Evolutionary conservation across 2,797 vertebrate species (phyloP), one percentile per base, ranked within the genome.

Genomic region (Helarctos malayanus): DNA sequence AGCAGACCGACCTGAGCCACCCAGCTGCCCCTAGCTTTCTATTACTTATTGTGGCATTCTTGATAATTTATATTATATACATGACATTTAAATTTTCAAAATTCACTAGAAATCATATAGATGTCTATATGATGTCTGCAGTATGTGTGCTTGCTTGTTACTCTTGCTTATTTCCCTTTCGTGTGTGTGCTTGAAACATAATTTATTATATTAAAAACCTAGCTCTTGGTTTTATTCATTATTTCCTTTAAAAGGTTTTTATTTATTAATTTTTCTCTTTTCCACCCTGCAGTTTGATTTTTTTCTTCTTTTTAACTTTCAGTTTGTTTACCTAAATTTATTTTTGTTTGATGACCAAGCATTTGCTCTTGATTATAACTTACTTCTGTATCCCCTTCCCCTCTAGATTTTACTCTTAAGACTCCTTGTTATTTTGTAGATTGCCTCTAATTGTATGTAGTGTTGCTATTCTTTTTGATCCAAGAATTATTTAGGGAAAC

Each of bases 331-430:
- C 38, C 61, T 94, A 80, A 86, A n/a, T 65, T 65, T 18, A 65
- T n/a, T 65, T 65, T 65, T 94, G 68, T 83, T 47, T 68, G 35
- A 54, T 47, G 16, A 87, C 80, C 25, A 90, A 92, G 16, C 29
- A 29, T 95, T 84, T 91, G 25, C 15, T 84, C 12, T 94, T 82
- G 15, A 91, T 69, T 94, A 81, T 14, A 91, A 41, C 57, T 92
- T 86, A 94, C 63, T 89, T 91, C 21, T 89, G 8, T 95, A 69
- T 80, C 29, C 32, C 2, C 2, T 8, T 79, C 6, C 21, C 6
- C 13, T 11, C 12, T 21, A 81, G 41, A 81, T 95, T 94, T 92
- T 94, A 91, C 45, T 78, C 65, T 25, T 93, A 49, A 91, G 71
- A 49, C n/a, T 88, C 76, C 7, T 41, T 95, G 57, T 71, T 95